Conservation (phyloP, 2,888 invertebrate genomes). For the Gibbula magus region DNA sequence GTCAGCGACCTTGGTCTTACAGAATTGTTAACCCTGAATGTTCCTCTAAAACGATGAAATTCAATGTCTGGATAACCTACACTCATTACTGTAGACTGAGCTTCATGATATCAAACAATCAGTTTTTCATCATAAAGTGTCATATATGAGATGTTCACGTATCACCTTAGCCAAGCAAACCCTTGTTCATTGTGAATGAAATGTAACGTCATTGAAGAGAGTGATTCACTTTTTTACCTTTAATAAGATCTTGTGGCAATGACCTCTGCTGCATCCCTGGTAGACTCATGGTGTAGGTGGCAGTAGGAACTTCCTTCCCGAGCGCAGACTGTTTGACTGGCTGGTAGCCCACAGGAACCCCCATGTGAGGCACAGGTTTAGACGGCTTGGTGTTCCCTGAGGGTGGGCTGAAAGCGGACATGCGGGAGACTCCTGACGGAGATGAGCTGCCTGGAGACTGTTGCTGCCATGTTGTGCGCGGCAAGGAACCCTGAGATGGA, state of each 20-base stretch:
- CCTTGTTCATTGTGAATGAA: no score
- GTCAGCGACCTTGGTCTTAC: no score
- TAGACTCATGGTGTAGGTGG: not conserved
- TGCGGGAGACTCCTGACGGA: not conserved
- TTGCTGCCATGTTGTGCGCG: constrained; percentile 12
- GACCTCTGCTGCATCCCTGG: not conserved
- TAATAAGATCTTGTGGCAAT: not conserved
- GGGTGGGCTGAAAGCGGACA: constrained; percentile 15
- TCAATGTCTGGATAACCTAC: no score
- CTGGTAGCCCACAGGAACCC: constrained; percentile 37
- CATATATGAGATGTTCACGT: no score
- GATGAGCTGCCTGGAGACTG: not conserved
- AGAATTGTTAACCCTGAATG: no score
- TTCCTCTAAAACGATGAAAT: no score
- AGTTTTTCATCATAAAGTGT: no score
- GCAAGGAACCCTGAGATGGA: constrained; percentile 14
- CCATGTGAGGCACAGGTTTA: not conserved
- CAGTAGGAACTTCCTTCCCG: constrained; percentile 3
- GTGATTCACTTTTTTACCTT: not conserved
- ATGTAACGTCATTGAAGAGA: no score
- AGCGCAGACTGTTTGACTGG: constrained; percentile 24
- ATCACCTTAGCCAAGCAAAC: no score
- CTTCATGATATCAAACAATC: no score
- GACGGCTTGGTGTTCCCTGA: not conserved
- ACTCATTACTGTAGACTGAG: no score